Evolutionary conservation across 2,113 vertebrate genomes (phyloP).

Genomic region (Oenanthe melanoleuca): DNA sequence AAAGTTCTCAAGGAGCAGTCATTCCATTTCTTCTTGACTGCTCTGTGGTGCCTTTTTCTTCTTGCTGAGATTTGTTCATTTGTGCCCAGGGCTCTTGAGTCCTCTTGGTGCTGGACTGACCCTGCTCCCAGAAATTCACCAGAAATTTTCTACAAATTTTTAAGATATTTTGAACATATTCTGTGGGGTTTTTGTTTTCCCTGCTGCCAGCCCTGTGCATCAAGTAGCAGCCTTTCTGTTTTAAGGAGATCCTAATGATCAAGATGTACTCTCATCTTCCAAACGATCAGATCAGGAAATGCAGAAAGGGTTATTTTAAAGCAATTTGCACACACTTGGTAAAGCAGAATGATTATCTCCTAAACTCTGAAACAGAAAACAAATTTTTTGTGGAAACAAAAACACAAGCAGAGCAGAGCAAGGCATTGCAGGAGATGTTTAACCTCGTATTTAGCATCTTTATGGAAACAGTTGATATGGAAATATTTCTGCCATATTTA

Average conservation of each 20-base stretch:
- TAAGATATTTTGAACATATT: background rate
- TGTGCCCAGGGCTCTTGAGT: background rate
- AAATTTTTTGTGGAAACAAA: background rate
- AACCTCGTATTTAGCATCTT: background rate
- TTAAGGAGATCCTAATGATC: background rate
- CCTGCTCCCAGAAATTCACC: rapidly evolving
- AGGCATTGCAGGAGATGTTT: background rate
- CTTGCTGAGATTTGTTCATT: background rate
- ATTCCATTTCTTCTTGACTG: background rate
- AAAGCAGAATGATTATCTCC: background rate
- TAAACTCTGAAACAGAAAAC: slow-evolving; percentile 32
- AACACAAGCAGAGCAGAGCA: background rate
- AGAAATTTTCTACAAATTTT: background rate
- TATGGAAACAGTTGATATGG: background rate
- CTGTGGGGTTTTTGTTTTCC: rapidly evolving
- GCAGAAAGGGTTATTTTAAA: background rate
- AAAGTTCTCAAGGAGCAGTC: background rate
- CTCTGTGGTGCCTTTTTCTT: background rate
- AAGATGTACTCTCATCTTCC: background rate
- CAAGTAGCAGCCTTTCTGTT: background rate
- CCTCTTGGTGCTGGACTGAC: background rate
- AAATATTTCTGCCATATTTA: background rate
- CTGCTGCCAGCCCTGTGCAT: background rate
- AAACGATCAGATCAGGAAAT: background rate
- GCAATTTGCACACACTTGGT: background rate